Conservation (phyloP, 2,888 invertebrate species). For the Tholera decimalis region DNA sequence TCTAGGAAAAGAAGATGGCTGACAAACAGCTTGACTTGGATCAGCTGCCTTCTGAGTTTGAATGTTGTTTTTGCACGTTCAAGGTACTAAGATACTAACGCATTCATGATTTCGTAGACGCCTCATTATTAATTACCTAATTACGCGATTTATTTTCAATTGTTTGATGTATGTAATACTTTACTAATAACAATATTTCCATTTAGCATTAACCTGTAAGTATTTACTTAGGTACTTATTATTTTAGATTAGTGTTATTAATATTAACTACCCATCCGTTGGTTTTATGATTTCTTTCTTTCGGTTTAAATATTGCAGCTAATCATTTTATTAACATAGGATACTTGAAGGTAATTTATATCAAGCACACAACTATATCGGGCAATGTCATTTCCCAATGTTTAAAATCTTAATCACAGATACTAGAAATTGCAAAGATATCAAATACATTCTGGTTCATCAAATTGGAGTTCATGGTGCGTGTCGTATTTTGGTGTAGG, state of each 20-base stretch:
- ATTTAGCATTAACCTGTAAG: conserved; percentile 74
- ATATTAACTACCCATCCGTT: conserved; percentile 48
- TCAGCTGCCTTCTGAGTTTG: conserved; percentile 98
- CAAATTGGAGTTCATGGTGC: conserved; percentile 28
- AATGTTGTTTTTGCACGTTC: conserved; percentile 99
- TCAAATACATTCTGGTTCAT: not conserved
- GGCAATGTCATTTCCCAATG: not conserved
- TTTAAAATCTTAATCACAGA: not conserved
- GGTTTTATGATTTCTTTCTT: conserved; percentile 58
- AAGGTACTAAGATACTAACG: conserved; percentile 94
- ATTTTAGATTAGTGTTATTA: conserved; percentile 51
- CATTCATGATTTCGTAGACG: conserved; percentile 47
- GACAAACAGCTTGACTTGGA: conserved; percentile 95
- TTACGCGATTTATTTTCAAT: conserved; percentile 54
- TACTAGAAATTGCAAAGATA: not conserved
- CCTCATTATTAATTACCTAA: conserved; percentile 59
- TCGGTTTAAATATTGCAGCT: conserved; percentile 55
- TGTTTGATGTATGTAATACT: conserved; percentile 53
- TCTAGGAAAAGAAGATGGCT: conserved; percentile 94
- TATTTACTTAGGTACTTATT: conserved; percentile 63
- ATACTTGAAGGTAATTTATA: conserved; percentile 53
- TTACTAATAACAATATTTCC: conserved; percentile 69
- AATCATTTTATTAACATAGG: conserved; percentile 58
- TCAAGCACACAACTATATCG: conserved; percentile 9
- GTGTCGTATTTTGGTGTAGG: conserved; percentile 88